A percentile compares a stretch with the other conserved stretches of the same genome.
Conservation (phyloP, 2,113 vertebrate genomes). For the Callipepla californica region DNA sequence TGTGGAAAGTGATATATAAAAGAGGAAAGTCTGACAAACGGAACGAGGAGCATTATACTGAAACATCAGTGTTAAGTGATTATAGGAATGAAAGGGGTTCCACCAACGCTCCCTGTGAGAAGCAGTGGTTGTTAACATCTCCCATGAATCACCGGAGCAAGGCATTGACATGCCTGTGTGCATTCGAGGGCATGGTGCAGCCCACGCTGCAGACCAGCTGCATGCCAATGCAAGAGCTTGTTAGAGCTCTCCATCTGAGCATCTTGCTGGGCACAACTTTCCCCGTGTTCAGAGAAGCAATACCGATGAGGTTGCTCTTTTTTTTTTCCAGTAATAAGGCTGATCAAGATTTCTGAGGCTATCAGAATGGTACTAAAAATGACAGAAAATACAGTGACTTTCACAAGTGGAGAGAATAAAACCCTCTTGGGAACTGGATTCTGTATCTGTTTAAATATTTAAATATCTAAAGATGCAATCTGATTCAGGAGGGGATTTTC, state of each 20-base stretch:
- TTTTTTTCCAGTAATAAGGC: neutral
- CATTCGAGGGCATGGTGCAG: neutral
- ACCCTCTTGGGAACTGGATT: neutral
- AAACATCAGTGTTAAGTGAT: neutral
- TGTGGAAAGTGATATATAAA: neutral
- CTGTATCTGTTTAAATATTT: constrained; percentile 27
- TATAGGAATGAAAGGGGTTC: neutral
- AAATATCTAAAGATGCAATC: neutral
- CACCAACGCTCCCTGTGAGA: neutral
- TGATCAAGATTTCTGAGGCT: neutral
- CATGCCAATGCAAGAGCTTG: neutral
- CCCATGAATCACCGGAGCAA: neutral
- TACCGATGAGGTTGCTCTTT: neutral
- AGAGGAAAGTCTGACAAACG: neutral
- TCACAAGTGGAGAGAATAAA: neutral
- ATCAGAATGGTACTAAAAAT: neutral
- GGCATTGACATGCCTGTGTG: neutral
- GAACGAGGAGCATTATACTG: neutral
- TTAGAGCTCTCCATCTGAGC: neutral
- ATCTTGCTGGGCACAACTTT: neutral
- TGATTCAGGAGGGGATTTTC: neutral
- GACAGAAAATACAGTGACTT: neutral
- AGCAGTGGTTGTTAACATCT: neutral
- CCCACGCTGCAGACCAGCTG: neutral
- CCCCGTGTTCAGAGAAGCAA: neutral